Percentiles rank a stretch among this genome's conserved stretches.
Evolutionary conservation across 2,888 invertebrate species (phyloP).

Genomic region (Callimorpha dominula): DNA sequence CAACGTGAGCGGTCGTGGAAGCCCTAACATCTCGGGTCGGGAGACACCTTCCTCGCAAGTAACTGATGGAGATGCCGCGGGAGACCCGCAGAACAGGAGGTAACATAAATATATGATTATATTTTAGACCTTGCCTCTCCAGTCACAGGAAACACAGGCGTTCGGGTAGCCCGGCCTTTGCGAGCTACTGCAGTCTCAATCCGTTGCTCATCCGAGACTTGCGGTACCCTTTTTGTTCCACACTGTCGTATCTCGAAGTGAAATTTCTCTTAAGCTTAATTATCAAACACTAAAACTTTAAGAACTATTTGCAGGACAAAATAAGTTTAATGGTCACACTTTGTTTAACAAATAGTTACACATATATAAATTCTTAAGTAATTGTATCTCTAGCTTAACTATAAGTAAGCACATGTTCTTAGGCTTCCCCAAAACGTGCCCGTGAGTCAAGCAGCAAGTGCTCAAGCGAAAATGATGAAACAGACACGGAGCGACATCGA

Average conservation of each 20-base stretch:
- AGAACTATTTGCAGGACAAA: not conserved
- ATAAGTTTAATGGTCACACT: not conserved
- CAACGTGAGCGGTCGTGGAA: slow-evolving; percentile 96
- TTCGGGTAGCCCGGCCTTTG: no score
- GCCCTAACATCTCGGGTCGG: slow-evolving; percentile 98
- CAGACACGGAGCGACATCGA: slow-evolving; percentile 98
- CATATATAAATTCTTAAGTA: not conserved
- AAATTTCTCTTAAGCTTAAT: not conserved
- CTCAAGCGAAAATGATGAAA: slow-evolving; percentile 88
- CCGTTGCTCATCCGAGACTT: no score
- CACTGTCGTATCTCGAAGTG: not conserved
- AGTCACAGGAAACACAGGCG: no score
- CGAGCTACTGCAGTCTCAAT: no score
- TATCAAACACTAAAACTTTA: not conserved
- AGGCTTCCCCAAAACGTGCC: slow-evolving; percentile 74
- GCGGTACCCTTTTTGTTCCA: no score
- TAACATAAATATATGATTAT: slow-evolving; percentile 41
- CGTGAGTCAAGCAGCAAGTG: slow-evolving; percentile 73
- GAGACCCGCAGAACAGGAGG: slow-evolving; percentile 79
- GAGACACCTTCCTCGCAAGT: slow-evolving; percentile 98
- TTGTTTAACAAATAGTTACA: no score
- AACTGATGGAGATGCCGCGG: slow-evolving; percentile 91
- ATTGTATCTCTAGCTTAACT: not conserved
- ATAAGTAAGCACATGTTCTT: not conserved
- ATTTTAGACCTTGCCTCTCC: no score